Evolutionary conservation across 2,797 vertebrate genomes (phyloP).

Genomic region (Spheniscus humboldti): DNA sequence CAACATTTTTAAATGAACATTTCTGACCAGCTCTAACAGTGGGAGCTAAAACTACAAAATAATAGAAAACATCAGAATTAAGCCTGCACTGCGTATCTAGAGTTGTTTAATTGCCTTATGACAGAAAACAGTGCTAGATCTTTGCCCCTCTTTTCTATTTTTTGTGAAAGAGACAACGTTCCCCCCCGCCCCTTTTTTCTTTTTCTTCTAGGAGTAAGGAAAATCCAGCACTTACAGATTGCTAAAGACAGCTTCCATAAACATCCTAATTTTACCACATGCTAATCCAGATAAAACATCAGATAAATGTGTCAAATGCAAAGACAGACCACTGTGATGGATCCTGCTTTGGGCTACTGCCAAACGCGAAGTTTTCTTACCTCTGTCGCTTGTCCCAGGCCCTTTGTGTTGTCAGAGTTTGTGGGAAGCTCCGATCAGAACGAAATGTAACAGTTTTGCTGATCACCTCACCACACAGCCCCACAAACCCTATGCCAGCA

Average conservation of each 20-base stretch:
- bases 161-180: neutral
- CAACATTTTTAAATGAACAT: neutral
- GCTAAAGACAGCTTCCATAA: neutral
- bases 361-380: neutral
- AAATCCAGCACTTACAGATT: neutral
- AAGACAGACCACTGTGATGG: neutral
- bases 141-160: neutral
- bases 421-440: neutral
- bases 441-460: neutral
- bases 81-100: neutral
- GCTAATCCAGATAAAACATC: neutral
- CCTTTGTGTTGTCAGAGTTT: neutral
- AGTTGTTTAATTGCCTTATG: neutral
- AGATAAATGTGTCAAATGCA: neutral
- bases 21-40: neutral
- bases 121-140: neutral
- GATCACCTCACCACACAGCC: neutral
- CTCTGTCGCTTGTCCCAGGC: neutral
- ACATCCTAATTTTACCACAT: neutral
- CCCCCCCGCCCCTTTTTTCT: fast-evolving
- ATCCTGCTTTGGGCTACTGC: neutral
- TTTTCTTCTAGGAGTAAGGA: neutral
- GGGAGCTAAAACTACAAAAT: neutral
- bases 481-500: neutral
- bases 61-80: neutral